Base-by-base conservation (phyloP, 2,888 invertebrate genomes). In the Cerceris ruficornis region DNA sequence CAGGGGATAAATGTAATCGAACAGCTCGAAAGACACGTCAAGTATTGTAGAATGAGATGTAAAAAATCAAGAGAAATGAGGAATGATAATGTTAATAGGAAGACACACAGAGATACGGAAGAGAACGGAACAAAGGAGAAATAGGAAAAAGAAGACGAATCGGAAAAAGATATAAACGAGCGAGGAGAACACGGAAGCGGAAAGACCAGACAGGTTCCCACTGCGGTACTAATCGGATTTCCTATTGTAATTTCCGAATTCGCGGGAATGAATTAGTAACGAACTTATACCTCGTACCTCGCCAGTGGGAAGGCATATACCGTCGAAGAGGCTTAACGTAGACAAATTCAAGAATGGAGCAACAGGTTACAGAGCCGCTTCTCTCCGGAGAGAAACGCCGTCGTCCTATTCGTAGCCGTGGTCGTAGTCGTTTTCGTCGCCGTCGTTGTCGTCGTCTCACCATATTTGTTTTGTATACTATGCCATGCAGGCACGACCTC, bases 281-380 rank as follows among this genome's bases (percentile, higher is more conserved):
- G 83, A 84, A 84, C 79, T 87, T 85, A 81, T 78, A 81, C 79
- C 58, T n/a, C 14, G 57, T 15, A 14, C n/a, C n/a, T 64, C 43
- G 69, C 50, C 52, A 42, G 17, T 17, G 54, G 71, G 65, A 64
- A 58, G 72, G 80, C 68, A 81, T 73, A 75, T 75, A 74, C 61
- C 68, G 68, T 61, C 76, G 80, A 83, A 83, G 82, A 84, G 83
- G 88, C 86, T 88, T 88, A 81, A 87, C 86, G 82, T 81, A 85
- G 88, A 86, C 84, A 87, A 86, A 89, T 88, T 83, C 86, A 81
- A 83, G 85, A 84, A 87, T 76, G 85, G 86, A 87, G 89, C 89
- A 90, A 89, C 90, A 90, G 90, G 90, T 90, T 89, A 89, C 83
- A 83, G 73, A 70, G 69, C 64, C 69, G 59, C 52, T 62, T 61